A percentile compares a stretch with the other conserved stretches of the same genome.
Conservation (phyloP, 2,113 vertebrate species). For the Cebidichthys violaceus region DNA sequence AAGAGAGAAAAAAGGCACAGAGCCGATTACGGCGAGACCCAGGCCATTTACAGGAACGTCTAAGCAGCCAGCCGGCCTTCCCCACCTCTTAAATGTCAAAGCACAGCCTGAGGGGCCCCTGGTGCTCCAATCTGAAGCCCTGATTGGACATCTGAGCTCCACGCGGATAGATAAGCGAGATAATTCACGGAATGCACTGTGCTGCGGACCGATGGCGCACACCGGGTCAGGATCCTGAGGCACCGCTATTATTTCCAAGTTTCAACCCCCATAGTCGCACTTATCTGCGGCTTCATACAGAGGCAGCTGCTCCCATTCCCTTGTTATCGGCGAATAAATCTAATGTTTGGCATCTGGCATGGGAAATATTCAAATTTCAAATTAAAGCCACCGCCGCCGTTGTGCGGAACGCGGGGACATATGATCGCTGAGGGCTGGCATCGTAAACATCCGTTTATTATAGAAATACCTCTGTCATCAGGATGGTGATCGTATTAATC, state of each 20-base stretch:
- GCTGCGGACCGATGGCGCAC: conserved; percentile 46
- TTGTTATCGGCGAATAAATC: conserved; percentile 60
- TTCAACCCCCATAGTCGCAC: conserved; percentile 59
- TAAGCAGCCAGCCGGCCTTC: conserved; percentile 75
- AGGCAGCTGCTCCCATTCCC: conserved; percentile 53
- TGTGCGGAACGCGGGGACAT: conserved; percentile 35
- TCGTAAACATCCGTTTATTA: conserved; percentile 78
- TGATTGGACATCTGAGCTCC: conserved; percentile 76
- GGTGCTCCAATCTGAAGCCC: conserved; percentile 48
- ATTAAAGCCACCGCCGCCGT: conserved; percentile 43
- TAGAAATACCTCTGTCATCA: conserved; percentile 75
- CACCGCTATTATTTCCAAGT: conserved; percentile 69
- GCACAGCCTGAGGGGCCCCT: conserved; percentile 65
- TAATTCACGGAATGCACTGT: conserved; percentile 70
- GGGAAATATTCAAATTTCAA: conserved; percentile 63
- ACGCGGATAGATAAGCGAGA: conserved; percentile 69
- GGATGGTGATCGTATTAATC: conserved; percentile 78
- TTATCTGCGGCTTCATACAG: conserved; percentile 61
- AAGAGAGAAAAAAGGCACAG: conserved; percentile 51
- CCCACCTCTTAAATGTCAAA: conserved; percentile 80
- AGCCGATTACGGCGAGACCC: conserved; percentile 50
- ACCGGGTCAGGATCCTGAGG: conserved; percentile 64
- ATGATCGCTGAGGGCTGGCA: conserved; percentile 56
- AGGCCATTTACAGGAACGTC: conserved; percentile 66
- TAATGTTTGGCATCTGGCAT: conserved; percentile 43